A percentile compares a stretch with the other conserved stretches of the same genome.
Conservation (phyloP, 2,888 invertebrate genomes). For the Steinernema hermaphroditum region DNA sequence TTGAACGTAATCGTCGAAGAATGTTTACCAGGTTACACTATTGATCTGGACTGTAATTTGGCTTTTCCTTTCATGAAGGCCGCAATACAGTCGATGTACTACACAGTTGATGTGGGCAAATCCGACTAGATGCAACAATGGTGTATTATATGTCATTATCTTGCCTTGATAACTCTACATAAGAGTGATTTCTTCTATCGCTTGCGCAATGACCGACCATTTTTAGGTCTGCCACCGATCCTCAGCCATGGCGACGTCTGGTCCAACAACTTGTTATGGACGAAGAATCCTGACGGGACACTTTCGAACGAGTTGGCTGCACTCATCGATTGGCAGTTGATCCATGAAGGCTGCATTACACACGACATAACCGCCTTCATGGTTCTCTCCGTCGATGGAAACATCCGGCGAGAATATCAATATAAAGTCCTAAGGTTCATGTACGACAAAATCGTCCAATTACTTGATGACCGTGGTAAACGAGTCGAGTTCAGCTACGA, state of each 20-base stretch:
- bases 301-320: slow-evolving; percentile 8
- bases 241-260: slow-evolving; percentile 26
- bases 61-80: background rate
- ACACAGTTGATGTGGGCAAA: background rate
- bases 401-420: background rate
- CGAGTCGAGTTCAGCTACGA: background rate
- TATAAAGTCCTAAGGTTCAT: background rate
- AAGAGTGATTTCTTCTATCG: no score
- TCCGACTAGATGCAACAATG: no score
- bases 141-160: no score
- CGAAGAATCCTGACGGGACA: slow-evolving; percentile 9
- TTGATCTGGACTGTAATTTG: no score
- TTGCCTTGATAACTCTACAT: no score
- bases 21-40: no score
- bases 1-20: no score
- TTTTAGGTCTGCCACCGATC: slow-evolving; percentile 7
- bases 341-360: slow-evolving; percentile 27
- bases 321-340: slow-evolving; percentile 31
- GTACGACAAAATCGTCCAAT: background rate
- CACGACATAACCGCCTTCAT: background rate
- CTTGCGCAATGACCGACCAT: no score
- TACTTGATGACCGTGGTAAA: background rate
- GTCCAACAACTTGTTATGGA: slow-evolving; percentile 24
- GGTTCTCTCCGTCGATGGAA: background rate
- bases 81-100: background rate